Evolutionary conservation across 1,140 invertebrate species (phyloP), one percentile per base, ranked within the genome.

Genomic region (Drosophila melanica): DNA sequence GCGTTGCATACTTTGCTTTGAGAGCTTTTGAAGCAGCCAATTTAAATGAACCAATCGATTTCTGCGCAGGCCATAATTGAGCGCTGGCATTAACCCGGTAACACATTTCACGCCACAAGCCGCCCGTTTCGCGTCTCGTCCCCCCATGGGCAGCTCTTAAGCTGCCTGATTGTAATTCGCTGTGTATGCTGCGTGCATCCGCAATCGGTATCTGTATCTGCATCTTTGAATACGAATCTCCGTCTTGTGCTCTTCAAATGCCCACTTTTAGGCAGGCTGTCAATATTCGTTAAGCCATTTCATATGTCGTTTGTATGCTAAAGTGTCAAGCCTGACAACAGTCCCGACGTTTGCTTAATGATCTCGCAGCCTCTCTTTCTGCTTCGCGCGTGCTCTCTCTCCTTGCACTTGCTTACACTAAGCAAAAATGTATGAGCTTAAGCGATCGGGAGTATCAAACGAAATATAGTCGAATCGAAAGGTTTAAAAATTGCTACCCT

Each of bases 241-340:
- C 41, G 50, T 60, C 71, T 71, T 41, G 57, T 27, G 53, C 35
- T 62, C 72, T 54, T 70, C 79, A 89, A 87, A 87, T 81, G 82
- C 79, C 72, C 48, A 87, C 85, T 89, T 85, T 90, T 90, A 78
- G 85, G 85, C 74, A 69, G 54, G 85, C 85, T 89, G 85, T 89
- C 85, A 89, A 68, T 89, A 90, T 90, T 84, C 85, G 85, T 89
- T 89, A 89, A 85, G 85, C 85, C 81, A 75, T 73, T 86, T 72
- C 81, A 84, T 57, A 73, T 85, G 81, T 89, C 84, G 74, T 84
- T 82, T 70, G 70, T 67, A 67, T 72, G 85, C 85, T 90, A 90
- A 89, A 90, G 85, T 89, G 85, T 89, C 85, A 89, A 79, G 62
- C 75, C 85, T 89, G 85, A 89, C 85, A 89, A 89, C 81, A 90